These are phyloP conservation scores for Nothobranchius furzeri DNA, from an alignment of 2,113 vertebrate genomes.

Conservation along the genomic window DNA sequence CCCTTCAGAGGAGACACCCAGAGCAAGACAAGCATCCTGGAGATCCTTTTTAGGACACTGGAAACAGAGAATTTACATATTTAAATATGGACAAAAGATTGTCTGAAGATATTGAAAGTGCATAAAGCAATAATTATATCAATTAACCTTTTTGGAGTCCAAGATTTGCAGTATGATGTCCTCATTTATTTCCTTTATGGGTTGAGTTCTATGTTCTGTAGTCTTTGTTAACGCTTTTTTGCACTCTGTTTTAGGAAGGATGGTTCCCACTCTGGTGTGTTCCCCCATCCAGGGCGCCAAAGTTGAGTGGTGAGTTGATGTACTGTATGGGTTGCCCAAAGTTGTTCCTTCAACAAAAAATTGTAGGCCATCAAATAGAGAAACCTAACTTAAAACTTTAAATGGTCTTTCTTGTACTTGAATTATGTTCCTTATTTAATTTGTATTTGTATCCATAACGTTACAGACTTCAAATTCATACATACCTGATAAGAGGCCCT, in stretches of 20 bases:
- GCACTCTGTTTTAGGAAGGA: not conserved
- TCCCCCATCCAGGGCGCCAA: too few species aligned
- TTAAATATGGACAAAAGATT: too few species aligned
- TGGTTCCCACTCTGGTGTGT: not conserved
- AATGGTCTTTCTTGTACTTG: too few species aligned
- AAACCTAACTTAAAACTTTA: not conserved
- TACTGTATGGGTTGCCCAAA: too few species aligned
- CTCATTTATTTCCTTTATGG: not conserved
- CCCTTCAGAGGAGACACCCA: not conserved
- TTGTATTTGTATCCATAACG: too few species aligned
- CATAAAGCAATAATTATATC: too few species aligned
- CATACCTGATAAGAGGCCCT: constrained; percentile 22
- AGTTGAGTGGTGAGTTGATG: too few species aligned
- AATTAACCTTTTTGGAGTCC: not conserved
- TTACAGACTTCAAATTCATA: not conserved
- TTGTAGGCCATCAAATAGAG: too few species aligned
- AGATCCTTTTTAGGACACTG: not conserved
- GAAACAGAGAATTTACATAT: not conserved
- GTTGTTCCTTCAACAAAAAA: too few species aligned
- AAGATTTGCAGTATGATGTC: not conserved
- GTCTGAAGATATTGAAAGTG: too few species aligned
- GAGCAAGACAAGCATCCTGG: not conserved
- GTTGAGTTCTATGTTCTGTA: not conserved
- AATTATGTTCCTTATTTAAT: too few species aligned
- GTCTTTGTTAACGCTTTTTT: not conserved